Evolutionary conservation across 2,113 vertebrate genomes (phyloP).

Genomic region (Saguinus imperator): DNA sequence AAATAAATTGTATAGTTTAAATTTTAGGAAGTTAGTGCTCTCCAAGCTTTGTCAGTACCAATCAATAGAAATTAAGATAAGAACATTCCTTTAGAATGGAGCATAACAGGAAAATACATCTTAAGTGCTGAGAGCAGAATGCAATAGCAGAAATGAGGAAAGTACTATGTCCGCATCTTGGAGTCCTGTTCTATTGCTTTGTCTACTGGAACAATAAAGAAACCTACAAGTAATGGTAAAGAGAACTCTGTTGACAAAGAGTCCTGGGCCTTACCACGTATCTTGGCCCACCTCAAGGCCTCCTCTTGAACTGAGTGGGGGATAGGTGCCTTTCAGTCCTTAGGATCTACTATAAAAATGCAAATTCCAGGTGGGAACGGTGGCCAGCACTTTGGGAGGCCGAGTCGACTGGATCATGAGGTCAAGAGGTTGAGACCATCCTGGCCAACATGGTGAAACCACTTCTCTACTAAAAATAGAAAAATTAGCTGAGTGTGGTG

Average conservation of each 20-base stretch:
- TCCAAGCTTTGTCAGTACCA: background rate
- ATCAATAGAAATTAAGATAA: slow-evolving; percentile 8
- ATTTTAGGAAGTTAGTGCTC: background rate
- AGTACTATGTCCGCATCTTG: background rate
- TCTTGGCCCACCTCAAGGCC: background rate
- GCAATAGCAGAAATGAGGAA: background rate
- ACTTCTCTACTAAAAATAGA: too few species aligned
- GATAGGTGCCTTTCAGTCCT: background rate
- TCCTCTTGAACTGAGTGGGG: background rate
- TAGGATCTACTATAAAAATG: background rate
- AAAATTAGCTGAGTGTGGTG: too few species aligned
- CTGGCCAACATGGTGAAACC: too few species aligned
- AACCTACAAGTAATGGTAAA: background rate
- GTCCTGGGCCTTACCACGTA: background rate
- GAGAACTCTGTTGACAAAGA: background rate
- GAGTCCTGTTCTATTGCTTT: background rate
- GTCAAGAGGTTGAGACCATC: too few species aligned
- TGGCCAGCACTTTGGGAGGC: too few species aligned
- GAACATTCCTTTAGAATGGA: background rate
- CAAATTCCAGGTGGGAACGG: background rate
- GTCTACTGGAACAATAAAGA: background rate
- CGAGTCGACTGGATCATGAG: too few species aligned
- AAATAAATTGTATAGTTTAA: background rate
- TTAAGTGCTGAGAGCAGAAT: background rate
- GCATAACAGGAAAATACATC: background rate